These are phyloP conservation scores for Drosophila novamexicana DNA, from an alignment of 1,140 invertebrate species.

Conservation along the genomic window DNA sequence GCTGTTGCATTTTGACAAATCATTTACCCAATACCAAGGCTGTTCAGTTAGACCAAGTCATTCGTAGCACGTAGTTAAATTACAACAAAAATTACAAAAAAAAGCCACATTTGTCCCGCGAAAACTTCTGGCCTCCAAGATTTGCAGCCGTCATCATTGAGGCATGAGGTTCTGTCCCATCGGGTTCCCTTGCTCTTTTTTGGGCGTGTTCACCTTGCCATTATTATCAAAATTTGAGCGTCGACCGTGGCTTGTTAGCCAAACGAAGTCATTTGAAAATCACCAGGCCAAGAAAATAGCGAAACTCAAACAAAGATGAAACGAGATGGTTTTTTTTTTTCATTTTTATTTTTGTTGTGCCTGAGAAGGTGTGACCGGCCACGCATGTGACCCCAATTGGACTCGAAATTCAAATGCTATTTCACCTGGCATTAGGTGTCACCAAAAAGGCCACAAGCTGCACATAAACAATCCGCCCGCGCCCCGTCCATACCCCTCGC, in stretches of 20 bases:
- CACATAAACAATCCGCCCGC: constrained; percentile 32
- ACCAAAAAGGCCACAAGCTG: constrained; percentile 48
- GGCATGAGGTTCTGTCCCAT: constrained; percentile 18
- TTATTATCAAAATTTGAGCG: constrained; percentile 61
- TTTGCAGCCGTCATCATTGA: constrained; percentile 63
- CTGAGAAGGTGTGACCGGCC: constrained; percentile 64
- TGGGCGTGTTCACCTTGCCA: constrained; percentile 62
- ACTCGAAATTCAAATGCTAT: constrained; percentile 65
- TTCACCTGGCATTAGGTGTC: constrained; percentile 61
- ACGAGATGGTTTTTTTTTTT: constrained; percentile 35
- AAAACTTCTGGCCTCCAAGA: constrained; percentile 70
- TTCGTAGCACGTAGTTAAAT: constrained; percentile 19
- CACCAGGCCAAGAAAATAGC: constrained; percentile 41
- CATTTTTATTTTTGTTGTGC: no score
- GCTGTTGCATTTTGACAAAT: constrained; percentile 41
- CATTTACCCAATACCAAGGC: constrained; percentile 67
- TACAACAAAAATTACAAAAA: neutral
- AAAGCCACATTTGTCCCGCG: no score
- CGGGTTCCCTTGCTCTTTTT: constrained; percentile 45
- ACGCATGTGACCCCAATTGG: constrained; percentile 80
- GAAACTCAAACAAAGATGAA: constrained; percentile 53
- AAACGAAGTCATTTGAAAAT: constrained; percentile 61
- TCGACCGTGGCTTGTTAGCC: constrained; percentile 56
- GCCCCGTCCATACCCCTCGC: neutral
- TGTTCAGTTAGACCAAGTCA: constrained; percentile 62